Percentiles rank a stretch among this genome's conserved stretches.
Evolutionary conservation across 1,140 invertebrate species (phyloP).

Genomic region (Papilio polyxenes): DNA sequence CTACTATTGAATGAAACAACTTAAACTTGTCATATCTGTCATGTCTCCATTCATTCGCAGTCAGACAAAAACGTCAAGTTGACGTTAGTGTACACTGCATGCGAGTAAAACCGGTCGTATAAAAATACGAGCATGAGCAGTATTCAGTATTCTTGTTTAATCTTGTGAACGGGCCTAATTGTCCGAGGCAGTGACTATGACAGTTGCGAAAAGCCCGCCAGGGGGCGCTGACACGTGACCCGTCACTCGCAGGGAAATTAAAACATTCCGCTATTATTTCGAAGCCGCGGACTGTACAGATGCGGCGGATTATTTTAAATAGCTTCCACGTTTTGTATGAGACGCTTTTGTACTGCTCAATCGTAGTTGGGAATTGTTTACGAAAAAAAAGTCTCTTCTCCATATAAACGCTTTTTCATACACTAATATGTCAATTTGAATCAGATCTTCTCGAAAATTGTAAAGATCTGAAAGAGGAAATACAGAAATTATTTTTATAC

Average conservation of each 20-base stretch:
- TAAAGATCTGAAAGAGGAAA: background rate
- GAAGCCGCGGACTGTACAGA: constrained; percentile 59
- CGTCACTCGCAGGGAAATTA: constrained; percentile 79
- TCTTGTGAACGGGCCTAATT: constrained; percentile 77
- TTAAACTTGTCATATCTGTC: constrained; percentile 58
- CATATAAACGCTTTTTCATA: background rate
- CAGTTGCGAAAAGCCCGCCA: constrained; percentile 55
- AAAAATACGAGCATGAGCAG: constrained; percentile 64
- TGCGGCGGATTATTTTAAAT: constrained; percentile 45
- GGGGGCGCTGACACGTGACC: constrained; percentile 72
- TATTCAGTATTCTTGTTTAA: constrained; percentile 73
- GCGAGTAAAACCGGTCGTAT: constrained; percentile 50
- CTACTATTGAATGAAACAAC: background rate
- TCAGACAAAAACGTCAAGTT: constrained; percentile 51
- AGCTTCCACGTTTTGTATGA: constrained; percentile 40
- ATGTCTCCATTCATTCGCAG: constrained; percentile 47
- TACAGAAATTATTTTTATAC: background rate
- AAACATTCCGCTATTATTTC: constrained; percentile 80
- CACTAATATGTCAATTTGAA: too few species aligned
- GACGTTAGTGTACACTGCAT: constrained; percentile 50
- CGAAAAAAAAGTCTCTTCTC: background rate
- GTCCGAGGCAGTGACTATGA: constrained; percentile 76
- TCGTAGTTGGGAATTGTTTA: background rate
- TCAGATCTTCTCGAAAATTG: too few species aligned
- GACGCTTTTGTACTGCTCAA: background rate